Evolutionary conservation across 2,797 vertebrate species (phyloP).

Genomic region (Channallabes apus): DNA sequence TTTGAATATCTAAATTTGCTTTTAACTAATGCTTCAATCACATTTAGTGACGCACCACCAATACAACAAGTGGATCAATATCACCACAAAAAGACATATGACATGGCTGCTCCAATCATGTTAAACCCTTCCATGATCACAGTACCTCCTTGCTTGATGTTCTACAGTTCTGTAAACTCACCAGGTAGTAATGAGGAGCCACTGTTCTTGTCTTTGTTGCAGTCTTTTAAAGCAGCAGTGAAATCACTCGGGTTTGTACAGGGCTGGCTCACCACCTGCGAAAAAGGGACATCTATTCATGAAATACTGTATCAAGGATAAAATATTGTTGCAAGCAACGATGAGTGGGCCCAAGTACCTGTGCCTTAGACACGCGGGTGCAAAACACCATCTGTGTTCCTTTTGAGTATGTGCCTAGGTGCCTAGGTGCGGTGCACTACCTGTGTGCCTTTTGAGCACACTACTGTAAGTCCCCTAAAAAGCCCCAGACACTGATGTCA

Average conservation of each 20-base stretch:
- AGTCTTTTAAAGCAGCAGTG: conserved; percentile 82
- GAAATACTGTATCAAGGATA: conserved; percentile 2
- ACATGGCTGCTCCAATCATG: not conserved
- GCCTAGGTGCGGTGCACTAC: too few species aligned
- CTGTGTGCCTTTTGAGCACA: too few species aligned
- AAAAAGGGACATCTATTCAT: not conserved
- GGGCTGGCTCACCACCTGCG: conserved; percentile 82
- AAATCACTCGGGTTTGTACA: conserved; percentile 80
- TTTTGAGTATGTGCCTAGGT: too few species aligned
- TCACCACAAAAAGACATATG: not conserved
- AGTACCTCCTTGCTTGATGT: not conserved
- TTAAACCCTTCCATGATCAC: not conserved
- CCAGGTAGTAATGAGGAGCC: conserved; percentile 84
- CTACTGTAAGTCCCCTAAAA: too few species aligned
- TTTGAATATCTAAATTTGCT: not conserved
- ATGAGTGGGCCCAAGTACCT: too few species aligned
- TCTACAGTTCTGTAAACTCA: conserved; percentile 62
- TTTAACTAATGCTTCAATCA: not conserved
- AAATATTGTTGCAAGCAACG: not conserved
- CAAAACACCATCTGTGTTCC: too few species aligned
- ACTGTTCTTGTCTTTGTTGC: conserved; percentile 87
- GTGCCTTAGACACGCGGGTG: too few species aligned
- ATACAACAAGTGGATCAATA: not conserved
- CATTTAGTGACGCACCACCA: not conserved
- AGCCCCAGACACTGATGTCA: too few species aligned